Evolutionary conservation across 2,888 invertebrate species (phyloP).

Genomic region (Arenicola marina): DNA sequence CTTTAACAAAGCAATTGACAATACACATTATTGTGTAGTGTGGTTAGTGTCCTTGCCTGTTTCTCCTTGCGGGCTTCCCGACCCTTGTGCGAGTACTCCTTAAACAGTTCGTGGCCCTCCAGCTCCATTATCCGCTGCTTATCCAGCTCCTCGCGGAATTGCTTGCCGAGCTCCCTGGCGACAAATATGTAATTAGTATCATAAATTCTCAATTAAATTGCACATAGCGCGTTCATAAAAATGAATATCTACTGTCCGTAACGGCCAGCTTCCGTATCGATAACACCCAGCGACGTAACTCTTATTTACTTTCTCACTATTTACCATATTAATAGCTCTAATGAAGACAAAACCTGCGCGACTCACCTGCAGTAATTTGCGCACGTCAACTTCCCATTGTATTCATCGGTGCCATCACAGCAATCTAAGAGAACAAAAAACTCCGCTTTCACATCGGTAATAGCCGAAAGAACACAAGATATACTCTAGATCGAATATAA

Average conservation of each 20-base stretch:
- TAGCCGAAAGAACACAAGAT: no score
- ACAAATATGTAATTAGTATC: not conserved
- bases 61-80: constrained; percentile 73
- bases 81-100: constrained; percentile 65
- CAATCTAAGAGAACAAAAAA: constrained; percentile 67
- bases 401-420: constrained; percentile 69
- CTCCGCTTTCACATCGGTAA: not conserved
- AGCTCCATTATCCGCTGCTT: constrained; percentile 74
- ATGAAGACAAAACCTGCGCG: no score
- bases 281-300: no score
- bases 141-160: constrained; percentile 67
- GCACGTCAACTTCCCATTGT: constrained; percentile 49
- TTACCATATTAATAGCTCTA: no score
- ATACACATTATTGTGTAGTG: not conserved
- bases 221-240: no score
- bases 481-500: no score
- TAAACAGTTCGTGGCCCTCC: constrained; percentile 69
- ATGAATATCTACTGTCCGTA: no score
- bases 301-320: no score
- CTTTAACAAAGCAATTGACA: not conserved
- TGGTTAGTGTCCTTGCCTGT: constrained; percentile 13
- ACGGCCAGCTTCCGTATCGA: no score
- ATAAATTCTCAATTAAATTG: no score
- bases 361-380: constrained; percentile 59
- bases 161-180: constrained; percentile 67